Evolutionary conservation across 2,888 invertebrate genomes (phyloP).

Genomic region (Rapana venosa): DNA sequence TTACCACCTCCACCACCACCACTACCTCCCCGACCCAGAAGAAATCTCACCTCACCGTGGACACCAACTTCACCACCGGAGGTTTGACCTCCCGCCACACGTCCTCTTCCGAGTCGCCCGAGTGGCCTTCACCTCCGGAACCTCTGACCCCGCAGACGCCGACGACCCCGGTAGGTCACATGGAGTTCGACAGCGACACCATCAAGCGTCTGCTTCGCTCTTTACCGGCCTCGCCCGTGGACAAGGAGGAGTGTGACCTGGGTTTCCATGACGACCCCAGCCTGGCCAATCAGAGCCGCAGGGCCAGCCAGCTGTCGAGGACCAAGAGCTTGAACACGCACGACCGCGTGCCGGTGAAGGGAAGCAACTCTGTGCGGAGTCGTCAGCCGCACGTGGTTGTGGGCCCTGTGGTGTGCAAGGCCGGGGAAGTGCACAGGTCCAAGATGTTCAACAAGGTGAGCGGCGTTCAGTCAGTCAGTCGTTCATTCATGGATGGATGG

Average conservation of each 20-base stretch:
- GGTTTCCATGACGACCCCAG: constrained; percentile 67
- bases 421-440: constrained; percentile 51
- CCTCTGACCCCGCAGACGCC: constrained; percentile 71
- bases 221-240: constrained; percentile 83
- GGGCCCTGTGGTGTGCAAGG: constrained; percentile 42
- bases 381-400: constrained; percentile 23
- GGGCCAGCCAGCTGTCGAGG: constrained; percentile 51
- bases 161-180: constrained; percentile 66
- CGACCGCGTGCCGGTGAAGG: constrained; percentile 48
- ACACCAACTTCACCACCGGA: constrained; percentile 42
- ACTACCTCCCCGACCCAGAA: constrained; percentile 31
- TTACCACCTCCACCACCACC: constrained; percentile 1
- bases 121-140: constrained; percentile 75
- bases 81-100: constrained; percentile 50
- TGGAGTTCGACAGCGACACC: constrained; percentile 87
- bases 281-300: constrained; percentile 30
- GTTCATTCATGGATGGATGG: too few relatives aligned
- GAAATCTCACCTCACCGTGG: constrained; percentile 52
- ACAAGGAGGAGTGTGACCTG: constrained; percentile 62
- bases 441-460: constrained; percentile 54
- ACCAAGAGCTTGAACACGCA: constrained; percentile 59
- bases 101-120: constrained; percentile 79
- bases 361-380: constrained; percentile 27
- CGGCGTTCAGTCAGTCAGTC: neutral
- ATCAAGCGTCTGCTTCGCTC: constrained; percentile 96